phyloP scores from a whole-genome alignment of 2,888 invertebrate species.

The Hoplodrina blanda region DNA sequence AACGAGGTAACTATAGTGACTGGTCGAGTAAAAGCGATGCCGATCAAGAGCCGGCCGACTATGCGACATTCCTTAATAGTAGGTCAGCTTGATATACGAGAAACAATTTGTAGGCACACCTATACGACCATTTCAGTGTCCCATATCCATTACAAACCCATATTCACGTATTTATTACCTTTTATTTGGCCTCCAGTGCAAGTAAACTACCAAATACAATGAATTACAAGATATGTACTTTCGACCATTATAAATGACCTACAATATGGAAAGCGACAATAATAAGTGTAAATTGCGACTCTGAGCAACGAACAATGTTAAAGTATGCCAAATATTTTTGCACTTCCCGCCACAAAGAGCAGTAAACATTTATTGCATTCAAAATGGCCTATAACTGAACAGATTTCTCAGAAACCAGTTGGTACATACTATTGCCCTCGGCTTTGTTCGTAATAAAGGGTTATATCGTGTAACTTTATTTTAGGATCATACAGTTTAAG shows the following conservation, averaged over 20 bases:
- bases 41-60: constrained; percentile 31
- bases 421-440: constrained; percentile 37
- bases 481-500: constrained; percentile 2
- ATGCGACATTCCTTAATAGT: constrained; percentile 48
- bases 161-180: constrained; percentile 48
- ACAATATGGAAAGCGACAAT: constrained; percentile 39
- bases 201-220: constrained; percentile 20
- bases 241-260: constrained; percentile 34
- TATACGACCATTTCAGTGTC: constrained; percentile 35
- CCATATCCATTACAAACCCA: constrained; percentile 41
- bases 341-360: constrained; percentile 62
- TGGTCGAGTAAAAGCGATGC: constrained; percentile 33
- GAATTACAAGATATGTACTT: constrained; percentile 28
- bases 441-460: constrained; percentile 31
- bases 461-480: constrained; percentile 13
- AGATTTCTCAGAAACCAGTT: constrained; percentile 55
- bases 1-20: constrained; percentile 22
- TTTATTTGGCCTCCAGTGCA: constrained; percentile 10
- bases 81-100: constrained; percentile 53
- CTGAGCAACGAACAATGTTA: constrained; percentile 65
- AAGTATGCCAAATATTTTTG: constrained; percentile 65
- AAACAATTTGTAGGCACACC: constrained; percentile 53
- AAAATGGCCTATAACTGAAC: constrained; percentile 50
- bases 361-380: constrained; percentile 67
- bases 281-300: constrained; percentile 54